Evolutionary conservation across 2,888 invertebrate genomes (phyloP), one percentile per base, ranked within the genome.

Genomic region (Caenorhabditis becei): DNA sequence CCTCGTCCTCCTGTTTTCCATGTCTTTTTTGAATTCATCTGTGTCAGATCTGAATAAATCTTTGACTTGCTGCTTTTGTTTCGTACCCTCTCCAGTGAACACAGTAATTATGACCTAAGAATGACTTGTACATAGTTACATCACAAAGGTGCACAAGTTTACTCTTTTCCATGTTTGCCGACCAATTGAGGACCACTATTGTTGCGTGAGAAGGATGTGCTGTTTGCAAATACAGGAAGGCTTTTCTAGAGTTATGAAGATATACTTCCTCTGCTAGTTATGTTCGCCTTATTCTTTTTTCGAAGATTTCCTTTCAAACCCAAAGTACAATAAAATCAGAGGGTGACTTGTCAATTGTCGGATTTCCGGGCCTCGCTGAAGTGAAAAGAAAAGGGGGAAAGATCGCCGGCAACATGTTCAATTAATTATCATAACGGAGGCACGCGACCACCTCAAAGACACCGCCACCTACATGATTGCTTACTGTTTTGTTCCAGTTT

Each of bases 401-500:
- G 59, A 70, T 56, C 59, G 67, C 67, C 53, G 62, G 62, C 67
- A 56, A 74, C 62, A 58, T 63, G 77, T 77, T 69, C 70, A 35
- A 78, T 78, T 78, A 78, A 78, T 78, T 78, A 78, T 80, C 74
- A 44, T 63, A 63, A 63, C 69, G 74, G 61, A 65, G 70, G 75
- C 80, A 80, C 75, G 75, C 75, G 80, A 80, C 80, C 28, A 37
- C 70, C 59, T 75, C 59, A 80, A 80, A 80, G 75, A 51, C 37
- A 41, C 75, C 80, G 80, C 80, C 71, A 77, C 75, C 80, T 75
- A 75, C 80, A 63, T 75, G 75, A 80, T 80, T 80, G 75, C 75
- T 77, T 80, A 80, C 80, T 71, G 71, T 77, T 63, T 70, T 80
- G 80, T 74, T 80, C 80, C 59, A 80, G 74, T 67, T 80, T 54